Conservation (phyloP, 2,888 invertebrate genomes). For the Fabriciana adippe region DNA sequence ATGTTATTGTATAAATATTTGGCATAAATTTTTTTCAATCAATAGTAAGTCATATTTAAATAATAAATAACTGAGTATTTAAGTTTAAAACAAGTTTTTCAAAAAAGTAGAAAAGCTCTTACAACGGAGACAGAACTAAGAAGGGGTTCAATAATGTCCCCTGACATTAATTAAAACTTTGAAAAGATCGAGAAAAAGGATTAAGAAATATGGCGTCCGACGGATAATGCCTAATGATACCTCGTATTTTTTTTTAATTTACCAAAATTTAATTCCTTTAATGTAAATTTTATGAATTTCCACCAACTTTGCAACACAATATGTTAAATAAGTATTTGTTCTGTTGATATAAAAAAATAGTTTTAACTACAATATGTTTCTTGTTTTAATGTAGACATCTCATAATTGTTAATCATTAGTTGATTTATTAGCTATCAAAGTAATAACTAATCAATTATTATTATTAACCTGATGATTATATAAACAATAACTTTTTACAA, state of each 20-base stretch:
- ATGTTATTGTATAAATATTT: not conserved
- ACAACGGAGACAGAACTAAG: conserved; percentile 60
- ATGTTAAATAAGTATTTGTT: too few relatives aligned
- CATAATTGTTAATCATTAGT: too few relatives aligned
- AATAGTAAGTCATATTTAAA: not conserved
- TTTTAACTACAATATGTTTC: too few relatives aligned
- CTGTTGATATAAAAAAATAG: too few relatives aligned
- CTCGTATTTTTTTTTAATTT: conserved; percentile 69
- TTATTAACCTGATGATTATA: too few relatives aligned
- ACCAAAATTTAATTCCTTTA: conserved; percentile 60
- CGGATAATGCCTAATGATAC: conserved; percentile 67
- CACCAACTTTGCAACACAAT: too few relatives aligned
- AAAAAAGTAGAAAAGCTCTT: conserved; percentile 48
- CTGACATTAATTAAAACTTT: conserved; percentile 81
- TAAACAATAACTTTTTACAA: too few relatives aligned
- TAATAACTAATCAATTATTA: too few relatives aligned
- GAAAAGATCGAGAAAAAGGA: conserved; percentile 73
- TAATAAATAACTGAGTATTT: not conserved
- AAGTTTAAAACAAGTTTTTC: conserved; percentile 46
- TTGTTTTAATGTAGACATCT: too few relatives aligned
- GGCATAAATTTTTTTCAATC: not conserved
- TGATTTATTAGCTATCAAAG: too few relatives aligned
- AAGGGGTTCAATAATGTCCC: conserved; percentile 76
- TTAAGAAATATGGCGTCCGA: conserved; percentile 75
- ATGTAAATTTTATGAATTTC: not conserved